A percentile compares a stretch with the other conserved stretches of the same genome.
Conservation (phyloP, 2,797 vertebrate genomes). For the Acanthurus lineatus region DNA sequence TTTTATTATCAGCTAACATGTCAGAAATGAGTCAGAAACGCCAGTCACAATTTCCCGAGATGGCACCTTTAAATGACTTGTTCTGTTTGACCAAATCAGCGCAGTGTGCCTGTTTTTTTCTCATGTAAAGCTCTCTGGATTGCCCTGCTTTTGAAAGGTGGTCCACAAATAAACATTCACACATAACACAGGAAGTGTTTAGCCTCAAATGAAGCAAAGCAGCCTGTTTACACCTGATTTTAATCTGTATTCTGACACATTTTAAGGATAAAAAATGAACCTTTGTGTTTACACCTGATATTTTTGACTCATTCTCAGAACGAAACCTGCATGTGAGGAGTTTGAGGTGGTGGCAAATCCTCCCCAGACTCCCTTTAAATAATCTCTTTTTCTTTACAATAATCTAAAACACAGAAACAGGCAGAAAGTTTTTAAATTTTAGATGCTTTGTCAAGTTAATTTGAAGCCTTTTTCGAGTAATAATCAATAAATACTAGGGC, state of each 20-base stretch:
- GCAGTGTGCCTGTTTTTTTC: background rate
- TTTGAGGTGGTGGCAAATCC: too few relatives aligned
- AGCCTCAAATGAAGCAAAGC: background rate
- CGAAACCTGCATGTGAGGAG: too few relatives aligned
- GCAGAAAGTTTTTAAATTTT: background rate
- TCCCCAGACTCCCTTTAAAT: too few relatives aligned
- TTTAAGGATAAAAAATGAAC: too few relatives aligned
- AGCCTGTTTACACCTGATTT: background rate
- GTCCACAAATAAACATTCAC: background rate
- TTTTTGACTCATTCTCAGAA: too few relatives aligned
- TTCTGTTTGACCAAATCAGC: background rate
- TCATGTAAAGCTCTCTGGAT: background rate
- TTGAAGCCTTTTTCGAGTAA: background rate
- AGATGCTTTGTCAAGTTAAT: background rate
- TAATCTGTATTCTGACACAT: too few relatives aligned
- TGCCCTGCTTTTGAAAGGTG: background rate
- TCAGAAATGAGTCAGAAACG: background rate
- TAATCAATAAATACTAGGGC: background rate
- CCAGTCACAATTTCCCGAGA: background rate
- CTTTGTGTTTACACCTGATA: too few relatives aligned
- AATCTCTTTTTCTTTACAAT: background rate
- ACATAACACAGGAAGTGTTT: background rate
- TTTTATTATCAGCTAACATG: slow-evolving; percentile 8
- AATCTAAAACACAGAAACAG: background rate
- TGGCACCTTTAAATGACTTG: background rate